These are phyloP conservation scores for Ptychodera flava DNA, from an alignment of 35 echinoderm and acorn worm genomes.

Conservation along the genomic window DNA sequence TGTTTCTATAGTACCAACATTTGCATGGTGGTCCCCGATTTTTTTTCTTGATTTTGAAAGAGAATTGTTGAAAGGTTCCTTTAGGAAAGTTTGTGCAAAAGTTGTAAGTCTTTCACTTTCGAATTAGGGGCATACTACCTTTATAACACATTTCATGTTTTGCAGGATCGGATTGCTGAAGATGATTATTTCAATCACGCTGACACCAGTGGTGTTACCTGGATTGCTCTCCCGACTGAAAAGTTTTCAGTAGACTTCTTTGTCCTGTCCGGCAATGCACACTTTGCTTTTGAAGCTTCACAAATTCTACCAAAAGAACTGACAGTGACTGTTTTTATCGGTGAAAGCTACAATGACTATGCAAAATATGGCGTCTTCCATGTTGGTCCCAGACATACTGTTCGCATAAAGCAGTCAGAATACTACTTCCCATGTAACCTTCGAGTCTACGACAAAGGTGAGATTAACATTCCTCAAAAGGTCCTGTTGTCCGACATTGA, in stretches of 20 bases:
- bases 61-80: no score
- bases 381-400: conserved; percentile 42
- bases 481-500: conserved; percentile 38
- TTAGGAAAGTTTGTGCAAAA: no score
- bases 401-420: conserved; percentile 15
- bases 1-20: no score
- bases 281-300: conserved; percentile 57
- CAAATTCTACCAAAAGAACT: background rate
- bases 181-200: background rate
- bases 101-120: no score
- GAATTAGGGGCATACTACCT: no score
- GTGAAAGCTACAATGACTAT: conserved; percentile 17
- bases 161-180: background rate
- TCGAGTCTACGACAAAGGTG: conserved; percentile 33
- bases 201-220: conserved; percentile 23
- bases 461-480: conserved; percentile 31
- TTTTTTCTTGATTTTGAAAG: no score
- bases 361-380: conserved; percentile 44
- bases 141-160: no score
- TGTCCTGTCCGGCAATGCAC: conserved; percentile 41
- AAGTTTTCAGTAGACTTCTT: conserved; percentile 47
- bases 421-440: conserved; percentile 48
- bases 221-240: conserved; percentile 10
- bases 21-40: no score
- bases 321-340: conserved; percentile 24